Percentiles rank a stretch among this genome's conserved stretches.
phyloP scores from a whole-genome alignment of 1,140 invertebrate genomes.

The Papilio xuthus region DNA sequence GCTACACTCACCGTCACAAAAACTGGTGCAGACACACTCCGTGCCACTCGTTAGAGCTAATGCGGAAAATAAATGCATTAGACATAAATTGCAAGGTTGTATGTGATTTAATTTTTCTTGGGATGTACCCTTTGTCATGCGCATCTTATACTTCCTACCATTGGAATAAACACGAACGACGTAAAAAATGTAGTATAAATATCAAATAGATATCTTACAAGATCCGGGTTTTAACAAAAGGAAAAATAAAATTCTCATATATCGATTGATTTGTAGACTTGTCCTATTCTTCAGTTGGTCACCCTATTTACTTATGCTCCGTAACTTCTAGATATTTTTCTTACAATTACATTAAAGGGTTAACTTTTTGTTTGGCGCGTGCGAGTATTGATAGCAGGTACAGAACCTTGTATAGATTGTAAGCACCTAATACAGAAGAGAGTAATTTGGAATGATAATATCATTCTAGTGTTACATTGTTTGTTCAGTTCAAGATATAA shows the following conservation, averaged over 20 bases:
- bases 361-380: constrained; percentile 40
- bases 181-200: too few species aligned
- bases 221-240: not conserved
- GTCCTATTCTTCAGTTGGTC: not conserved
- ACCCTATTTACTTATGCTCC: not conserved
- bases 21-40: constrained; percentile 34
- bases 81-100: constrained; percentile 20
- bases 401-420: constrained; percentile 10
- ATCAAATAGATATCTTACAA: not conserved
- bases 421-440: not conserved
- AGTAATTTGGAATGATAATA: constrained; percentile 12
- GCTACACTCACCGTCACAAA: constrained; percentile 2
- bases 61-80: constrained; percentile 37
- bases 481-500: not conserved
- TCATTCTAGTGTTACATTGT: not conserved
- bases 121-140: not conserved
- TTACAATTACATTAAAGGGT: constrained; percentile 26
- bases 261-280: not conserved
- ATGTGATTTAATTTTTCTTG: not conserved
- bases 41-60: constrained; percentile 29
- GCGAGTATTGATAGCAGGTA: constrained; percentile 31
- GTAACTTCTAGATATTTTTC: constrained; percentile 8
- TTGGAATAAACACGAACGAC: too few species aligned
- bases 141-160: too few species aligned
- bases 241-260: not conserved